Evolutionary conservation across 2,888 invertebrate species (phyloP), one percentile per base, ranked within the genome.

Genomic region (Strigamia transsilvanica): DNA sequence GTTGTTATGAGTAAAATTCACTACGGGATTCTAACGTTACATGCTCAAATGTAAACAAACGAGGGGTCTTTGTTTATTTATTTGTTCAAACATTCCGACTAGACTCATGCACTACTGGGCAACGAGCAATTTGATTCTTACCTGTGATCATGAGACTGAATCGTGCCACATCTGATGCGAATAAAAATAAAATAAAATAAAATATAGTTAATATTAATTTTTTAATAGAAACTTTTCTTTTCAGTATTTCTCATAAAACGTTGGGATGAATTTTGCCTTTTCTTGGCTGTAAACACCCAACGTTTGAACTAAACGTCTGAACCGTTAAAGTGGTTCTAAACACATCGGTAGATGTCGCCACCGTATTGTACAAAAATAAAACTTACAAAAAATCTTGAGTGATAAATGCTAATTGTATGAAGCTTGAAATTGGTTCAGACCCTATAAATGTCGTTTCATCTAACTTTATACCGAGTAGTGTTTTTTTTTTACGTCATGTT

Each of bases 101-200:
- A 66, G 12, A 66, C 27, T 27, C 73, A 32, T 73, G 73, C 73
- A 73, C 56, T 56, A 56, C 56, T 7, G 10, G 32, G 73, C 27
- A 73, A 15, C 73, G n/a, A 27, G 73, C 27, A 27, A 15, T 32
- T 32, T 27, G 73, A 73, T 27, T 32, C 73, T 73, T 73, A 73
- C 73, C 73, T 73, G 73, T 73, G 73, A 15, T 73, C 73, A n/a
- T 12, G 73, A 12, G 73, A 27, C 13, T 73, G 73, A 73, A 73
- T 73, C 73, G 23, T 73, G 73, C 73, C 73, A 73, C 73, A 73
- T 32, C 73, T 73, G 73, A 12, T 73, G 73, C 73, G 27, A 32
- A n/a, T 21, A 73, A 73, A 73, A 32, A 73, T 3, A 73, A 32
- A 66, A 32, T 7, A 27, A 15, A 32, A 32, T 73, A 27, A 32